Base-by-base conservation (phyloP, 1,140 invertebrate genomes). In the Araneus ventricosus region DNA sequence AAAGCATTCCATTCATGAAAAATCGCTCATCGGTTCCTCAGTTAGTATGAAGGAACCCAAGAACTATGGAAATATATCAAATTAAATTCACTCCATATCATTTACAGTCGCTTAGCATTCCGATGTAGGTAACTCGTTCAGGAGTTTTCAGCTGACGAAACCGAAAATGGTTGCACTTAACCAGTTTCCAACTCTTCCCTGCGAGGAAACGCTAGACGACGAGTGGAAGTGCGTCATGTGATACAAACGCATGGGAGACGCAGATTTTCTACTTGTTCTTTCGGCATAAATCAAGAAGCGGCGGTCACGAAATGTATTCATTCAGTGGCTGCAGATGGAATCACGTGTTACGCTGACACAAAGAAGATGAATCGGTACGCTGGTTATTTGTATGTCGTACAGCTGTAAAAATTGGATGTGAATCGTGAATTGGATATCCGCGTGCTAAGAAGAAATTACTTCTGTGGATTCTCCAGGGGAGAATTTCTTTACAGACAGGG, bases 361-460 rank as follows among this genome's bases (percentile, higher is more conserved):
- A 34, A 75, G 30, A 75, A 75, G 70, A 75, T 75, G 70, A 75
- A 75, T 75, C 70, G 30, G 30, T 75, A 22, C 14, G 70, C 30
- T 75, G 70, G 30, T 75, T 75, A 75, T 37, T 37, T 30, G 70
- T 75, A 30, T 75, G 70, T 75, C 70, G 70, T 34, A 75, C 70
- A 75, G 70, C 30, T 75, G 70, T 75, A 34, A 17, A 34, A 75
- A 75, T 17, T 34, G 27, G 67, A 30, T 2, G 67, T 34, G 67
- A 75, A 14, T 37, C 27, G 67, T 37, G 30, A 34, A 30, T n/a
- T n/a, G 30, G 70, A 75, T 30, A 34, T 37, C 70, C 14, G 70
- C 30, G 30, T 75, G 70, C 70, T 37, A 30, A 34, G 30, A 34
- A 30, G 30, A 30, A 75, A 37, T 75, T 75, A 37, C 27, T 75